Evolutionary conservation across 2,113 vertebrate species (phyloP).

Genomic region (Madoqua kirkii): DNA sequence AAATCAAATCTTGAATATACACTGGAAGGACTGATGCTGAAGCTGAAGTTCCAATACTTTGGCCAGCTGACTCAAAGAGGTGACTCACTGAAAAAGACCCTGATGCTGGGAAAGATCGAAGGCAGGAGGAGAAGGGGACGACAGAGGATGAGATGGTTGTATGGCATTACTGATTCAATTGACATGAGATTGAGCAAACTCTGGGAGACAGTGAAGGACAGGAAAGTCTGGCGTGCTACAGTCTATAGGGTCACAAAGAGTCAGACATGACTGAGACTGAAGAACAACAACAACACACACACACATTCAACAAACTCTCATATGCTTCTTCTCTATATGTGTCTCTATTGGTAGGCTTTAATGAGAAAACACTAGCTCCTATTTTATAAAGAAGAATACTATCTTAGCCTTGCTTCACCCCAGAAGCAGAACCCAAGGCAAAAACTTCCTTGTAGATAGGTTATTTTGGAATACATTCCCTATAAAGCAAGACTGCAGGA

Average conservation of each 20-base stretch:
- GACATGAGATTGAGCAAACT: too few species aligned
- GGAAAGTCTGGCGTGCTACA: accelerated
- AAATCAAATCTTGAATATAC: too few species aligned
- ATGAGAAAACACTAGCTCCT: background rate
- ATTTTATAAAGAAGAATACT: background rate
- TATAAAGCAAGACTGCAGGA: background rate
- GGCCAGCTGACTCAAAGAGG: too few species aligned
- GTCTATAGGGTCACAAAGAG: background rate
- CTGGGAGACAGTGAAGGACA: too few species aligned
- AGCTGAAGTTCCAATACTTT: too few species aligned
- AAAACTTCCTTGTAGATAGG: background rate
- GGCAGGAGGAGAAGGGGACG: too few species aligned
- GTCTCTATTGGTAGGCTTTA: background rate
- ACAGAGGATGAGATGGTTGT: too few species aligned
- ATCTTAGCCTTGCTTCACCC: background rate
- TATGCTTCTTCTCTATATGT: background rate
- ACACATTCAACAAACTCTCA: background rate
- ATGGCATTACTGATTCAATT: too few species aligned
- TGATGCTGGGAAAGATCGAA: too few species aligned
- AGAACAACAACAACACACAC: background rate
- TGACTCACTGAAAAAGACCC: too few species aligned
- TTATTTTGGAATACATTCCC: background rate
- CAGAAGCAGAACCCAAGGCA: background rate
- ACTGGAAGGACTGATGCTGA: too few species aligned
- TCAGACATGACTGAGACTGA: background rate